These are phyloP conservation scores for Pseudomyrmex flavicornis DNA, from an alignment of 1,140 invertebrate species.

Conservation along the genomic window DNA sequence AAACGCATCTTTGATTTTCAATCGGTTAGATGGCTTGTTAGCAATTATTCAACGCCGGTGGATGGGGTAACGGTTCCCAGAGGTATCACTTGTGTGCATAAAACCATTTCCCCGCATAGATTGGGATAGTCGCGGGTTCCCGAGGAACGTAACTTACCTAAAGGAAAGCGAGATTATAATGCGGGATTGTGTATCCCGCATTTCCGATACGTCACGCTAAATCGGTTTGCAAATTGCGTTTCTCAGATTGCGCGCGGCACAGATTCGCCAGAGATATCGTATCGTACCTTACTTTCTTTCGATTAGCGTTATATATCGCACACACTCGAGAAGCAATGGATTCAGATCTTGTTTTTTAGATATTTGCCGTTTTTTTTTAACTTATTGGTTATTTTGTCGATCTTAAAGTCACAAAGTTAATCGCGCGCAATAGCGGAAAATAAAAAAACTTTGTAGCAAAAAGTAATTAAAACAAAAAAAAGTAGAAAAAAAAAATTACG, in stretches of 20 bases:
- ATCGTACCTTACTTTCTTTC: slow-evolving; percentile 22
- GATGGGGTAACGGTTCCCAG: slow-evolving; percentile 80
- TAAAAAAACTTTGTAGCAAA: too few species aligned
- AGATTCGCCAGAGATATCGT: slow-evolving; percentile 33
- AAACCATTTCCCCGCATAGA: slow-evolving; percentile 79
- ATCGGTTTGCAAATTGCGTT: slow-evolving; percentile 46
- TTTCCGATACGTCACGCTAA: slow-evolving; percentile 52
- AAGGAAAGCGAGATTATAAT: slow-evolving; percentile 73
- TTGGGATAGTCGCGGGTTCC: slow-evolving; percentile 67
- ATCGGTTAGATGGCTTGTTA: slow-evolving; percentile 79
- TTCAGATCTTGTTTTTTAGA: not conserved
- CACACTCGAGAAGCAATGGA: not conserved
- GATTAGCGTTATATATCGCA: not conserved
- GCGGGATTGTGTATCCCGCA: slow-evolving; percentile 64
- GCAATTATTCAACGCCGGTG: slow-evolving; percentile 81
- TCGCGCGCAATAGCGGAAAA: too few species aligned
- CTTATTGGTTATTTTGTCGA: too few species aligned
- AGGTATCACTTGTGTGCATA: slow-evolving; percentile 81
- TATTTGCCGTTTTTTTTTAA: not conserved
- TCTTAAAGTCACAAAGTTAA: too few species aligned
- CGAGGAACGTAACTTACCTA: slow-evolving; percentile 65
- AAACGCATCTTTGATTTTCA: slow-evolving; percentile 79
- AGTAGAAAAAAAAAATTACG: not conserved
- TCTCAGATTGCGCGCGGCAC: slow-evolving; percentile 25
- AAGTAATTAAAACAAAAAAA: too few species aligned